Base-by-base conservation (phyloP, 2,888 invertebrate genomes). In the Amphipoea oculea region DNA sequence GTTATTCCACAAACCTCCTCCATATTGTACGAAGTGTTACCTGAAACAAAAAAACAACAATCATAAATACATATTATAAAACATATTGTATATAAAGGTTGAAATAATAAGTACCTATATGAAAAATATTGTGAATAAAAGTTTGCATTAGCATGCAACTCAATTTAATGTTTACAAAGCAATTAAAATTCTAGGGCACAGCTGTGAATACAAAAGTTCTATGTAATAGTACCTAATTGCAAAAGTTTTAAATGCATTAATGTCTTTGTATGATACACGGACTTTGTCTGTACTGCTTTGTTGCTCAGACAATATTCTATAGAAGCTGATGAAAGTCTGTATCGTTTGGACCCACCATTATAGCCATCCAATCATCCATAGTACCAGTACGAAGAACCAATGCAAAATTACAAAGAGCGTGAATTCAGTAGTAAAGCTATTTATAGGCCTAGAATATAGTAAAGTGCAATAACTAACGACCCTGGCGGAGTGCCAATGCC, bases 401-500 rank as follows among this genome's bases (percentile, higher is more conserved):
- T 62, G 45, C 54, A 45, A 29, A 70, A 73, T 70, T 57, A 62
- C 86, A 82, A 73, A 69, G 36, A 69, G 45, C 63, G 69, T 78
- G 65, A 78, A 86, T 78, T 83, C 63, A 72, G 79, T 81, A 77
- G 69, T 72, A 71, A 74, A 81, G 67, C 83, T 83, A 89, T 83
- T 73, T 65, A 73, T 85, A 77, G 81, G 45, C 29, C 23, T 65
- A 75, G 76, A 76, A 73, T 79, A 89, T 79, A 82, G 82, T 88
- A 82, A 87, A 89, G 72, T 83, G 79, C 75, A 74, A 84, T 81
- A 76, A 82, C 77, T 73, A 82, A 88, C 82, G 80, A 79, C 77
- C 77, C 87, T 90, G 89, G 89, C 87, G 57, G 23, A 14, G 66
- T 48, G 89, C 89, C 89, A 89, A 87, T 84, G 80, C 83, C 83